These are phyloP conservation scores for Porites cylindrica DNA, from an alignment of 92 coral and sea anemone species.

Conservation along the genomic window DNA sequence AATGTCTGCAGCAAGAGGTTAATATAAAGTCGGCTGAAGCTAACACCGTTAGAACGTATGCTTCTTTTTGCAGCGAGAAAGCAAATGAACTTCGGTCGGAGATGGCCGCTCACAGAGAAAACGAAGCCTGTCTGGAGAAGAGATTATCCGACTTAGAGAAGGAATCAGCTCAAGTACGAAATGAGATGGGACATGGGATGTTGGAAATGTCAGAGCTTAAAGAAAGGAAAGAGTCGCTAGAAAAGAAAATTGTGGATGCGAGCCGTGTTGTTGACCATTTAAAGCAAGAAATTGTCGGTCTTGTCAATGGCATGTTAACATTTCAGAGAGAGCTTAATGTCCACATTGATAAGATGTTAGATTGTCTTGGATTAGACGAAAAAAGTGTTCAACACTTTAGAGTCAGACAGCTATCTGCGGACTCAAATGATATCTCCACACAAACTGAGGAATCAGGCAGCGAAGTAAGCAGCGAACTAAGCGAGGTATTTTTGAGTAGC, in stretches of 20 bases:
- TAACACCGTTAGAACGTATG: slow-evolving; percentile 74
- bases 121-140: slow-evolving; percentile 64
- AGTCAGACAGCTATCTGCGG: slow-evolving; percentile 52
- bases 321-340: slow-evolving; percentile 81
- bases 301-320: slow-evolving; percentile 80
- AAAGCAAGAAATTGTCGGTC: slow-evolving; percentile 86
- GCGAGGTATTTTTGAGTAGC: slow-evolving; percentile 68
- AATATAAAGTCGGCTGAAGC: slow-evolving; percentile 77
- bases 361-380: slow-evolving; percentile 70
- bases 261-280: slow-evolving; percentile 81
- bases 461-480: slow-evolving; percentile 74
- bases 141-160: slow-evolving; percentile 79
- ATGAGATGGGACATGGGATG: slow-evolving; percentile 64
- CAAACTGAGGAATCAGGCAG: slow-evolving; percentile 64
- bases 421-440: slow-evolving; percentile 66
- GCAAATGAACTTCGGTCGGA: slow-evolving; percentile 76
- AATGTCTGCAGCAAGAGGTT: slow-evolving; percentile 75
- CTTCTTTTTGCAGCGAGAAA: slow-evolving; percentile 83
- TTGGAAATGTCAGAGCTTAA: slow-evolving; percentile 76
- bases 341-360: slow-evolving; percentile 78
- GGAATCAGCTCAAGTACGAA: slow-evolving; percentile 66
- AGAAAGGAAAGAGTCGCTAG: slow-evolving; percentile 79
- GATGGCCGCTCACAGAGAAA: slow-evolving; percentile 71
- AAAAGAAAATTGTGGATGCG: slow-evolving; percentile 77
- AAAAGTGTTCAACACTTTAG: slow-evolving; percentile 52